Base-by-base conservation (phyloP, 1,140 invertebrate genomes). In the Diploscapter pachys region DNA sequence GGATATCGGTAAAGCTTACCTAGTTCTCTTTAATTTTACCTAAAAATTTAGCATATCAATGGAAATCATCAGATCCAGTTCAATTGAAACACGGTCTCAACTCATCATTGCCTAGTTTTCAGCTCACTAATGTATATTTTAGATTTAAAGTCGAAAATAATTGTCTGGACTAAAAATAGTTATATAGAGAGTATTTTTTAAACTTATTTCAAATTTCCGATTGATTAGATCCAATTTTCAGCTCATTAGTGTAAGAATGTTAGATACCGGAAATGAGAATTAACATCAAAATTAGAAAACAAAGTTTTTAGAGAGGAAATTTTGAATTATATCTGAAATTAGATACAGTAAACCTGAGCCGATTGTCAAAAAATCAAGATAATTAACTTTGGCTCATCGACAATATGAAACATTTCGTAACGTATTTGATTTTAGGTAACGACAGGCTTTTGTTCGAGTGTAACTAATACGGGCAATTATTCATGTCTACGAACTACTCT, bases 51-150 rank as follows among this genome's bases (percentile, higher is more conserved):
- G 82, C 84, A 73, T 85, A 85, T 67, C 54, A 52, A 13, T 96
- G 94, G 94, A 95, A 95, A 87, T 91, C 93, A 84, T 91, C 90
- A n/a, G 92, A 95, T 86, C 94, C 94, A 6, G 93, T 97, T 56
- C 94, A 97, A 88, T 91, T 96, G 74, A 93, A 94, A 64, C 92
- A 92, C n/a, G 94, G 95, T 86, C 89, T 96, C 82, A 92, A 95
- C 86, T 80, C 79, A 6, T 86, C 84, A 8, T 89, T 96, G 83
- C 94, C 94, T 77, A 89, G 93, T 80, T 96, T 96, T 88, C 93
- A 93, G 3, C 87, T 96, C 72, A 93, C 94, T 86, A 87, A 92
- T 56, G 74, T 71, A 31, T 59, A 13, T 57, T 66, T 64, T 5
- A 13, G 4, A n/a, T 50, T 31, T 4, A 52, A 72, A 48, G 31